Conservation (phyloP, 2,113 vertebrate species). For the Anarhynchus alexandrinus region DNA sequence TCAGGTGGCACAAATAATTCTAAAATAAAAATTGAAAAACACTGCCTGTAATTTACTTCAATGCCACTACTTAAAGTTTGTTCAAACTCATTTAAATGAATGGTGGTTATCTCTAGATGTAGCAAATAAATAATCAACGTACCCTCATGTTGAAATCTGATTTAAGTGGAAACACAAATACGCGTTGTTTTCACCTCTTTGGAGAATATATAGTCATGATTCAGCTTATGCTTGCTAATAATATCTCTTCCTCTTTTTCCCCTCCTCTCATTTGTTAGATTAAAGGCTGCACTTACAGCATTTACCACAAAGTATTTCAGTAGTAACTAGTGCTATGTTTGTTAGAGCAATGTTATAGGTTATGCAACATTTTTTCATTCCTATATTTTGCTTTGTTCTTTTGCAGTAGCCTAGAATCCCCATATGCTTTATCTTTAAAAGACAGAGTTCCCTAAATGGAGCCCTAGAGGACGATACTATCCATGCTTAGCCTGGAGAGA, state of each 20-base stretch:
- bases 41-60: not conserved
- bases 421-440: not conserved
- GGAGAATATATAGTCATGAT: constrained; percentile 10
- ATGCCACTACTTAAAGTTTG: not conserved
- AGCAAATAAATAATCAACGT: constrained; percentile 1
- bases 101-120: not conserved
- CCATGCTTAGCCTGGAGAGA: not conserved
- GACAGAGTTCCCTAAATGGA: not conserved
- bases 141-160: not conserved
- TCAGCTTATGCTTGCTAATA: constrained; percentile 39
- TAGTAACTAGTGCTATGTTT: not conserved
- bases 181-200: constrained; percentile 5
- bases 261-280: not conserved
- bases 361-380: not conserved
- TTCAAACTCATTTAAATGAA: not conserved
- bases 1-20: not conserved
- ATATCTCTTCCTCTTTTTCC: not conserved
- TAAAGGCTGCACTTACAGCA: not conserved
- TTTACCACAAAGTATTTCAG: not conserved
- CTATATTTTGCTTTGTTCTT: not conserved
- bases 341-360: not conserved
- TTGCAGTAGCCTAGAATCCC: not conserved
- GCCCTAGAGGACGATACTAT: not conserved
- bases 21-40: not conserved
- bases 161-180: constrained; percentile 13